Percentiles rank a stretch among this genome's conserved stretches.
Conservation (phyloP, 2,113 vertebrate genomes). For the Maylandia zebra region DNA sequence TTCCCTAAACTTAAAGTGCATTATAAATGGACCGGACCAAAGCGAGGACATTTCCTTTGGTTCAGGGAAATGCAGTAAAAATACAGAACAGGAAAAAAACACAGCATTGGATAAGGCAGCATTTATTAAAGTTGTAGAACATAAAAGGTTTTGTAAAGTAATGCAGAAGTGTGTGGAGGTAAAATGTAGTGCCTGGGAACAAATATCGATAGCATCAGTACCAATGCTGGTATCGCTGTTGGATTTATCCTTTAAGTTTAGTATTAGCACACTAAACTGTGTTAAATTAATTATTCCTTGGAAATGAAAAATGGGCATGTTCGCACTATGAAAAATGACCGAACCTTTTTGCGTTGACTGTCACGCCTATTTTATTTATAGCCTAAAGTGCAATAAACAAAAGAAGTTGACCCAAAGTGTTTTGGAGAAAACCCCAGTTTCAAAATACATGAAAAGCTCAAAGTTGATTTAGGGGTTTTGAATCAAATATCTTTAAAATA, state of each 20-base stretch:
- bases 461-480: background rate
- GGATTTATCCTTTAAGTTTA: background rate
- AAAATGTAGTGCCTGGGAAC: background rate
- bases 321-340: background rate
- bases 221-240: background rate
- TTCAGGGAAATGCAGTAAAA: background rate
- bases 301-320: background rate
- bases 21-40: background rate
- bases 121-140: background rate
- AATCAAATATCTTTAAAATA: background rate
- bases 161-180: background rate
- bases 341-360: background rate
- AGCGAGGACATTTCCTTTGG: background rate
- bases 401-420: background rate
- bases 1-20: background rate
- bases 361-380: background rate
- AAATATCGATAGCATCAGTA: background rate
- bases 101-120: background rate
- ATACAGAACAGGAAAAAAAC: background rate
- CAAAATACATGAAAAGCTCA: background rate
- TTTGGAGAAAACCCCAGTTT: background rate
- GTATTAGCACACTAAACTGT: background rate
- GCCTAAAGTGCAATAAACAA: background rate
- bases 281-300: background rate
- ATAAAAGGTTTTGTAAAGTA: background rate